These are phyloP conservation scores for Chondrosia reniformis DNA, from an alignment of 37 sponge, comb jelly and placozoan species.

Conservation along the genomic window DNA sequence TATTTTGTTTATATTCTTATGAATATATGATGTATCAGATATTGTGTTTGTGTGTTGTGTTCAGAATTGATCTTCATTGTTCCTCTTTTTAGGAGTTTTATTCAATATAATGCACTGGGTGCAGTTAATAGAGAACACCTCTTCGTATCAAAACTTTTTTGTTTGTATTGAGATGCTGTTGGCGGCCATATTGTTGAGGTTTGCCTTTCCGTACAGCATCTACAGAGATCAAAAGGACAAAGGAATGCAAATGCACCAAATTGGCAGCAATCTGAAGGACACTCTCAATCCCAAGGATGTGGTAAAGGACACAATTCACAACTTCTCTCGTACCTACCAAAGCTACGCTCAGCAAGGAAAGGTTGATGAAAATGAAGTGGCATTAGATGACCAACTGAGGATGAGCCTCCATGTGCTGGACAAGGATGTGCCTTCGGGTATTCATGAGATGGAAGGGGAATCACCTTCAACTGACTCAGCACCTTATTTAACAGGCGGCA, in stretches of 20 bases:
- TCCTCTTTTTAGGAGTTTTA: conserved; percentile 58
- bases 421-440: background rate
- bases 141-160: conserved; percentile 95
- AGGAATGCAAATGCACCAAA: conserved; percentile 70
- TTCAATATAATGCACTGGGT: conserved; percentile 72
- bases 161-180: conserved; percentile 96
- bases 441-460: background rate
- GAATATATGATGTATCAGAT: no score
- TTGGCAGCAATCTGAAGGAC: conserved; percentile 76
- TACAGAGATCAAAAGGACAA: conserved; percentile 73
- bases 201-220: conserved; percentile 83
- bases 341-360: conserved; percentile 81
- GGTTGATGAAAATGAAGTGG: conserved; percentile 48
- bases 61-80: background rate
- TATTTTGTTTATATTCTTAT: background rate
- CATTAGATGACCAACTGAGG: background rate
- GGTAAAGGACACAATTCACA: conserved; percentile 93
- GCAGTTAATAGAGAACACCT: conserved; percentile 34
- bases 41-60: no score
- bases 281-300: conserved; percentile 95
- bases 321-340: conserved; percentile 93
- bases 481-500: background rate
- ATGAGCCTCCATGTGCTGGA: background rate
- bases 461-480: background rate
- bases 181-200: conserved; percentile 79